Base-by-base conservation (phyloP, 2,888 invertebrate species). In the Notodonta dromedarius region DNA sequence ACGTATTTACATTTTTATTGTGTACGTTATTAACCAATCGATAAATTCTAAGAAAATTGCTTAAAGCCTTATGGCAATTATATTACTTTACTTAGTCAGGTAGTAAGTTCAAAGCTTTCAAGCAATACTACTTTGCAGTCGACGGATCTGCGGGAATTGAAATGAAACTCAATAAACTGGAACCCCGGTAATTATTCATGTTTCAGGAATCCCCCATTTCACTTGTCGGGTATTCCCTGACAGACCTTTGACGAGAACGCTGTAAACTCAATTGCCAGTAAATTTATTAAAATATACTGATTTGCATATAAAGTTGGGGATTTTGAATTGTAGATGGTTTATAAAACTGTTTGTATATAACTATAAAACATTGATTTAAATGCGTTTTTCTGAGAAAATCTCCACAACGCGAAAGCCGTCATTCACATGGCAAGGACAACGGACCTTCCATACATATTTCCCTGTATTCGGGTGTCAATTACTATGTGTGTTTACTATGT, bases 141-240 rank as follows among this genome's bases (percentile, higher is more conserved):
- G 42, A 5, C 46, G 8, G 16, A 8, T 48, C 40, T 51, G 9
- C 8, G 32, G 56, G 57, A 48, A 56, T 63, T 57, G 13, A 39
- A 14, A 54, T 13, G 40, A 48, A 61, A 62, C 62, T 35, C 42
- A 62, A 73, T 61, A 62, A 73, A 42, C 57, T 39, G 44, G 62
- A 59, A 58, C 46, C 51, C n/a, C 11, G 12, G 7, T 54, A 62
- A 32, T 59, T 70, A 55, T 62, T 40, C 61, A 60, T 39, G 62
- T 60, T 59, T 24, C 12, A 48, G 16, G 54, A 35, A 52, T 42
- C 51, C 40, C 58, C 48, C 8, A 14, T 35, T 52, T 52, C 32
- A 16, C 14, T 16, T 8, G 42, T n/a, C 32, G 13, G 35, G 13
- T n/a, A 35, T 54, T 58, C 40, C 8, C 40, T 39, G 32, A 51